phyloP scores from a whole-genome alignment of 1,140 invertebrate species.

The Dendroctonus ponderosae region DNA sequence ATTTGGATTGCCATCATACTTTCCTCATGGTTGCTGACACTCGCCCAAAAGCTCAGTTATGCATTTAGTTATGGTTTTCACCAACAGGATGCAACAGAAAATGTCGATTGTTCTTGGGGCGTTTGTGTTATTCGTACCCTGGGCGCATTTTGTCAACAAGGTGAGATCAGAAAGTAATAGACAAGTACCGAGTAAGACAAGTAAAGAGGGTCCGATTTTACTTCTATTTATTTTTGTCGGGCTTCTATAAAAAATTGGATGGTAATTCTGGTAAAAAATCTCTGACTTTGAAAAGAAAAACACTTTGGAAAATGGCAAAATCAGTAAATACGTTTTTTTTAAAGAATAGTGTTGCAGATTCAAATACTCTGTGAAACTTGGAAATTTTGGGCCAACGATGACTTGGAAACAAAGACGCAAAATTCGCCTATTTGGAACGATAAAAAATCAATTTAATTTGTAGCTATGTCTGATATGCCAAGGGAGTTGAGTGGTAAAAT shows the following conservation, averaged over 20 bases:
- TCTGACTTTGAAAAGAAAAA: not conserved
- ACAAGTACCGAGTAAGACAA: too few relatives aligned
- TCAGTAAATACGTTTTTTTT: too few relatives aligned
- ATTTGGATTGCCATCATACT: constrained; percentile 58
- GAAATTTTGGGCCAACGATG: too few relatives aligned
- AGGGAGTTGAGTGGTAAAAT: constrained; percentile 57
- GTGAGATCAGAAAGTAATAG: constrained; percentile 7
- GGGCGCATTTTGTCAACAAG: constrained; percentile 44
- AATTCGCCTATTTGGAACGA: too few relatives aligned
- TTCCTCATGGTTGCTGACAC: constrained; percentile 44
- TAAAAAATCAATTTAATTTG: constrained; percentile 1
- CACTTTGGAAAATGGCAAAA: not conserved
- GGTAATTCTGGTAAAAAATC: too few relatives aligned
- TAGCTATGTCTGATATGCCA: constrained; percentile 35
- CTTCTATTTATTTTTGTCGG: too few relatives aligned
- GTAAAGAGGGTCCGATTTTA: not conserved
- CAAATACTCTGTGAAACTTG: too few relatives aligned
- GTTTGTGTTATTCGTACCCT: constrained; percentile 36
- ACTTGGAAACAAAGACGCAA: too few relatives aligned
- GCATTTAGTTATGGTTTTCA: constrained; percentile 11
- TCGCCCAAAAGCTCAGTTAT: constrained; percentile 45
- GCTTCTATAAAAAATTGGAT: too few relatives aligned
- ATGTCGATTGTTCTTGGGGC: constrained; percentile 36
- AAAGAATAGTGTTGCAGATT: too few relatives aligned
- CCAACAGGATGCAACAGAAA: constrained; percentile 1